Evolutionary conservation across 92 coral and sea anemone genomes (phyloP).

Genomic region (Blastomussa wellsi): DNA sequence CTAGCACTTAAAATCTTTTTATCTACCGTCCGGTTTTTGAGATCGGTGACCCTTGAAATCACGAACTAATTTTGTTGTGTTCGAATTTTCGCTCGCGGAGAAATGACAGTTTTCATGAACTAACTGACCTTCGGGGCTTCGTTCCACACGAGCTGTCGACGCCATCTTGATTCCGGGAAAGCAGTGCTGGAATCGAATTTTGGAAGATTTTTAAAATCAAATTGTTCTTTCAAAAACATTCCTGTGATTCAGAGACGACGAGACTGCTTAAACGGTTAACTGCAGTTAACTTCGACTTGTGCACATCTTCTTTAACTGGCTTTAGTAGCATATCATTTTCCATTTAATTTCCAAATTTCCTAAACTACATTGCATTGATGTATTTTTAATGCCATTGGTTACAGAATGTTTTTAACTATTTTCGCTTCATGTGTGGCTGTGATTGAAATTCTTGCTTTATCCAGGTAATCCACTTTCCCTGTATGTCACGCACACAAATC

Average conservation of each 20-base stretch:
- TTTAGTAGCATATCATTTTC: neutral
- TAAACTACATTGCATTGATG: neutral
- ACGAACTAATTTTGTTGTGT: neutral
- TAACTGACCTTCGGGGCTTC: neutral
- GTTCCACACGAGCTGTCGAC: neutral
- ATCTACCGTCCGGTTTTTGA: neutral
- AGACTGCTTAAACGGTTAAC: neutral
- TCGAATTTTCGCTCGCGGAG: neutral
- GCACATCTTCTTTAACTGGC: neutral
- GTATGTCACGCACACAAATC: neutral
- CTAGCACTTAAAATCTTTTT: neutral
- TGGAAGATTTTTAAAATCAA: neutral
- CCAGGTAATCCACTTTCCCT: neutral
- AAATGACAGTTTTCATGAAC: neutral
- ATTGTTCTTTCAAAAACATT: neutral
- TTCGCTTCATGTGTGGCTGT: neutral
- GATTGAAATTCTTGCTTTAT: neutral
- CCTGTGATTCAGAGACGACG: neutral
- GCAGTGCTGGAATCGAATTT: neutral
- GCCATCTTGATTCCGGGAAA: neutral
- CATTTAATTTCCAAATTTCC: neutral
- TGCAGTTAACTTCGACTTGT: no score
- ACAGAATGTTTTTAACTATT: neutral
- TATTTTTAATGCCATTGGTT: neutral
- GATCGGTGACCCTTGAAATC: constrained; percentile 14